phyloP scores from a whole-genome alignment of 2,797 vertebrate species.

The Poliocrania exsul region DNA sequence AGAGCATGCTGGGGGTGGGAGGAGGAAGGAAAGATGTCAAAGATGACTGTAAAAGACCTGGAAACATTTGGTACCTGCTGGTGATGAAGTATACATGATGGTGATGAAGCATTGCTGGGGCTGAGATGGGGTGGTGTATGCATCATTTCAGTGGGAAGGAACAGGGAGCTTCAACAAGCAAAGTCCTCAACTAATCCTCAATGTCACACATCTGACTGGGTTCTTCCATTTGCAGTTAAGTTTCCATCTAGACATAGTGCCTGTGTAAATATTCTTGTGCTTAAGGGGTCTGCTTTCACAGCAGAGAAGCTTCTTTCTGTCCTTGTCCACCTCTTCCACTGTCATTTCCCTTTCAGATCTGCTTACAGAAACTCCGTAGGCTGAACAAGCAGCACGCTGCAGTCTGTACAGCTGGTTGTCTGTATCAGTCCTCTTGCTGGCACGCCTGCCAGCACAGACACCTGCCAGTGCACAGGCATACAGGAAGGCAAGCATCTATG shows the following conservation, averaged over 20 bases:
- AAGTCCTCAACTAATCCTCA: accelerated
- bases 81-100: not conserved
- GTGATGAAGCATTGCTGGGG: not conserved
- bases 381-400: not conserved
- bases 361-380: not conserved
- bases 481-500: not conserved
- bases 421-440: not conserved
- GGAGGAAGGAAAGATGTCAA: not conserved
- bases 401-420: not conserved
- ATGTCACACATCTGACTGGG: not conserved
- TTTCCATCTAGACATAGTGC: not conserved
- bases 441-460: not conserved
- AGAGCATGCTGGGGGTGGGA: not conserved
- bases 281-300: not conserved
- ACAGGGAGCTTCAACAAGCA: not conserved
- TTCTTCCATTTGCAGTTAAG: not conserved
- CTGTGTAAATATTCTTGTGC: not conserved
- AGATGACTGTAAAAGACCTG: not conserved
- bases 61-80: not conserved
- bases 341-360: not conserved
- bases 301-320: not conserved
- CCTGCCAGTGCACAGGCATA: not conserved
- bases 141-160: not conserved
- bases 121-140: not conserved
- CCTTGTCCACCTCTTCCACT: not conserved